Evolutionary conservation across 1,140 invertebrate species (phyloP), one percentile per base, ranked within the genome.

Genomic region (Coelopa frigida): DNA sequence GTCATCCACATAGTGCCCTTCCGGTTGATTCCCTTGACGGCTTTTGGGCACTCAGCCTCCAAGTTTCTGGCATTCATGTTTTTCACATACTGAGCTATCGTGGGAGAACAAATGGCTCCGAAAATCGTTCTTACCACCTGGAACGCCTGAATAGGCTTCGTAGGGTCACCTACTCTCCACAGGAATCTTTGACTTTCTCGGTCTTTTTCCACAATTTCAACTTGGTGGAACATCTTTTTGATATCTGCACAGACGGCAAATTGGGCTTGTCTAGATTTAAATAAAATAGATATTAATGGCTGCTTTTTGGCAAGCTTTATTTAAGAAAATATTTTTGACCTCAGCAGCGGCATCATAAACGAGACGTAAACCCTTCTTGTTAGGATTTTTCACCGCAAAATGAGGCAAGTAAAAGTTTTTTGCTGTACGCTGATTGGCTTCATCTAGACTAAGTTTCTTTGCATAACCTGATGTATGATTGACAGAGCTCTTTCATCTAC

Each of bases 1-100:
- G 41, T 69, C 70, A 46, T 70, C 66, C 53, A 68, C 65, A 40
- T 70, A 70, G 35, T 61, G 59, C 18, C 51, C 46, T 6, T 58
- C 12, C 0, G 35, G n/a, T n/a, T 14, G 5, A 72, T 58, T 0
- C 57, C 60, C 0, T 55, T 12, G 10, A 52, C 58, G 1, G 67
- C 61, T n/a, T 35, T 5, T 0, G 60, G 58, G n/a, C 23, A 44
- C 4, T 14, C 5, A 17, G 44, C 33, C 10, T 24, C 18, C 45
- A 55, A 61, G 7, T 47, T 29, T 20, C 42, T 7, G 1, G 59
- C 64, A 38, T 69, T 69, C 17, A 15, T 15, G 26, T 48, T 50
- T 41, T 33, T 50, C 14, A 49, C 35, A 21, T 21, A 44, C 11
- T 49, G 31, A 5, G 48, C 41, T 11, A 36, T 22, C 11, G 43